These are phyloP conservation scores for Hermatobates lingyangjiaoensis DNA, from an alignment of 1,140 invertebrate species.

Conservation along the genomic window DNA sequence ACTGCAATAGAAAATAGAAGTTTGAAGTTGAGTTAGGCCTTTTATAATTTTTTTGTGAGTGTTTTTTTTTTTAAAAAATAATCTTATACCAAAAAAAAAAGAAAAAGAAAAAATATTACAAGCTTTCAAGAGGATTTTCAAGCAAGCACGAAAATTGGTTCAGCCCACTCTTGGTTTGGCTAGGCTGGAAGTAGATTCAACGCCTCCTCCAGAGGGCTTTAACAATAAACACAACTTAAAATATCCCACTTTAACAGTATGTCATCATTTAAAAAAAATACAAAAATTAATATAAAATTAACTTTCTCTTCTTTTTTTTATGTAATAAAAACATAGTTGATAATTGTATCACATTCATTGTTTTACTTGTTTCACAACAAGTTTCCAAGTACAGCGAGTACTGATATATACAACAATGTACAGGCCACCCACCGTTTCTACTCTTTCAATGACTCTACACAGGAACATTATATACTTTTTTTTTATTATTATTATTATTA, in stretches of 20 bases:
- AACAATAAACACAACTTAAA: constrained; percentile 10
- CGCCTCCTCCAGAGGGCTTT: too few relatives aligned
- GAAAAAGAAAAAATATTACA: too few relatives aligned
- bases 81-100: too few relatives aligned
- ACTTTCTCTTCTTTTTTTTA: constrained; percentile 7
- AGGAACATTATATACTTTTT: constrained; percentile 19
- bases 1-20: constrained; percentile 6
- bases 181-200: too few relatives aligned
- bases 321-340: constrained; percentile 14
- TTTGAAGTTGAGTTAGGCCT: constrained; percentile 12
- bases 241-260: too few relatives aligned
- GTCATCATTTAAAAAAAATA: constrained; percentile 13
- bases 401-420: constrained; percentile 14
- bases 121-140: not conserved
- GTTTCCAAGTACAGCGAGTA: constrained; percentile 11
- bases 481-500: constrained; percentile 12
- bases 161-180: constrained; percentile 18
- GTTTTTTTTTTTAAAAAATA: constrained; percentile 5
- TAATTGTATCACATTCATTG: constrained; percentile 19
- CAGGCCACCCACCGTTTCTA: constrained; percentile 12
- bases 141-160: too few relatives aligned
- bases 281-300: constrained; percentile 16
- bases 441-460: constrained; percentile 15
- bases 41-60: constrained; percentile 4
- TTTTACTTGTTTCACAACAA: constrained; percentile 15